These are phyloP conservation scores for Urophycis tenuis DNA, from an alignment of 2,797 vertebrate species.

Conservation along the genomic window DNA sequence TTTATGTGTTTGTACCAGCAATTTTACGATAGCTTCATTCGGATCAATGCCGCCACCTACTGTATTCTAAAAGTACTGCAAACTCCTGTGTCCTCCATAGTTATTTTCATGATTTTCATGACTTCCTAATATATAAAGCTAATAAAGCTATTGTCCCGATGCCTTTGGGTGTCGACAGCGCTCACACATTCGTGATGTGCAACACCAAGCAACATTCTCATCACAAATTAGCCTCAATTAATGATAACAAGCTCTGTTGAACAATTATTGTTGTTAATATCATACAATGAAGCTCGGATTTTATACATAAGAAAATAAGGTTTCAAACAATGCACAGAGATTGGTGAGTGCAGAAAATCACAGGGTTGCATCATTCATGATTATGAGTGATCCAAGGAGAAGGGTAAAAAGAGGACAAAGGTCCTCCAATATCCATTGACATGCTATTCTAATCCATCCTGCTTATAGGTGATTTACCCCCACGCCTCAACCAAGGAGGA, in stretches of 20 bases:
- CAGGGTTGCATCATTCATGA: background rate
- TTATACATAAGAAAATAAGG: background rate
- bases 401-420: background rate
- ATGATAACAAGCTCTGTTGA: background rate
- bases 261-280: background rate
- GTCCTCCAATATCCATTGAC: slow-evolving; percentile 7
- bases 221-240: background rate
- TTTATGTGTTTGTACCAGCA: too few species aligned
- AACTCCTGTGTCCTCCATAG: background rate
- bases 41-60: slow-evolving; percentile 68
- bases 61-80: slow-evolving; percentile 22
- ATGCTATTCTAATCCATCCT: slow-evolving; percentile 7
- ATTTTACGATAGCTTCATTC: background rate
- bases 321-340: background rate
- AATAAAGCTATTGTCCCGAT: too few species aligned
- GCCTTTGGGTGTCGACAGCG: too few species aligned
- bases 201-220: background rate
- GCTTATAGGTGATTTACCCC: slow-evolving; percentile 10
- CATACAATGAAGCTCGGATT: background rate
- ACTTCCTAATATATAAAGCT: too few species aligned
- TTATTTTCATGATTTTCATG: too few species aligned
- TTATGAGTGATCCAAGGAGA: slow-evolving; percentile 16
- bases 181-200: too few species aligned
- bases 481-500: slow-evolving; percentile 24
- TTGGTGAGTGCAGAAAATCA: background rate